Evolutionary conservation across 2,888 invertebrate species (phyloP).

Genomic region (Hemithea aestivaria): DNA sequence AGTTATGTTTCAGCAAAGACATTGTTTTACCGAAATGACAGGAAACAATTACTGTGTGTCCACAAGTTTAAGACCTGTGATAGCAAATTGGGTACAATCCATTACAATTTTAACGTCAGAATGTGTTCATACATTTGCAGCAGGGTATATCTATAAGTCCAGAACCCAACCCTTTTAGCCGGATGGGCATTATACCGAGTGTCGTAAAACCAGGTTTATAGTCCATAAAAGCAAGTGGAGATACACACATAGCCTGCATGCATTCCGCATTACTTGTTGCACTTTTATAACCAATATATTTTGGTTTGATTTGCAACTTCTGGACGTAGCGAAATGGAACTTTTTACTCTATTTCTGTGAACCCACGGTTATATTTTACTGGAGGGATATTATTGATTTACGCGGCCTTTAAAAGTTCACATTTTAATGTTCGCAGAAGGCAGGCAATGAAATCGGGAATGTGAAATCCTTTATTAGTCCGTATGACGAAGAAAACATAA

Average conservation of each 20-base stretch:
- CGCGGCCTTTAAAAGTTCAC: slow-evolving; percentile 18
- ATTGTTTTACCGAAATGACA: no score
- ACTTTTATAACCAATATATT: slow-evolving; percentile 77
- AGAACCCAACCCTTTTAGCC: slow-evolving; percentile 69
- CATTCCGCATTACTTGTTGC: slow-evolving; percentile 75
- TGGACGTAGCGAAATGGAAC: slow-evolving; percentile 51
- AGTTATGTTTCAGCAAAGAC: no score
- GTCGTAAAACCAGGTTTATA: slow-evolving; percentile 69
- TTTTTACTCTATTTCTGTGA: slow-evolving; percentile 42
- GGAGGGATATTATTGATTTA: slow-evolving; percentile 24
- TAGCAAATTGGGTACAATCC: slow-evolving; percentile 6
- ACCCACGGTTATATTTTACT: slow-evolving; percentile 19
- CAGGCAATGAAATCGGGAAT: slow-evolving; percentile 11
- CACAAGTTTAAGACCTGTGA: background rate
- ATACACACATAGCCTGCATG: slow-evolving; percentile 59
- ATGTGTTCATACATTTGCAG: slow-evolving; percentile 20
- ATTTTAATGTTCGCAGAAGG: slow-evolving; percentile 18
- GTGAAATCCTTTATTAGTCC: background rate
- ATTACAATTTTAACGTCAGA: slow-evolving; percentile 9
- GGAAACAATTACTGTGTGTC: no score
- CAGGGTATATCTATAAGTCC: slow-evolving; percentile 39
- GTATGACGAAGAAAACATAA: background rate
- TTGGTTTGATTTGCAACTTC: slow-evolving; percentile 75
- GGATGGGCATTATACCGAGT: slow-evolving; percentile 72
- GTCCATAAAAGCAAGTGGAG: slow-evolving; percentile 74